Evolutionary conservation across 2,113 vertebrate genomes (phyloP).

Genomic region (Carettochelys insculpta): DNA sequence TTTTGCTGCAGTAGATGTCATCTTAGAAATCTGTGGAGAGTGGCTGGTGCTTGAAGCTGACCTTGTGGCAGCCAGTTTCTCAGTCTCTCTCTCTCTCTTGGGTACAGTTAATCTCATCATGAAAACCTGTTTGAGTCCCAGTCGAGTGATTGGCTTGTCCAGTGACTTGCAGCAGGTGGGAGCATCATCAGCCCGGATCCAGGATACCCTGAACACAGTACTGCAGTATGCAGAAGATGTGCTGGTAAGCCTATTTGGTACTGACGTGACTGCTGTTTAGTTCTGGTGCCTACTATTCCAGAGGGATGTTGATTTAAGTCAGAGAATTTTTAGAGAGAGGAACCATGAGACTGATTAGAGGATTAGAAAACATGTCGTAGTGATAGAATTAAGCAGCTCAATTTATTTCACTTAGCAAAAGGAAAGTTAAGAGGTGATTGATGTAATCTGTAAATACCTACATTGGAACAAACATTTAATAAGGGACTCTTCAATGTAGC

Average conservation of each 20-base stretch:
- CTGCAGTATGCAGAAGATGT: constrained; percentile 95
- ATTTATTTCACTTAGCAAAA: too few species aligned
- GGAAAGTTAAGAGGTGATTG: not conserved
- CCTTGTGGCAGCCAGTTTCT: not conserved
- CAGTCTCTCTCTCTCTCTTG: not conserved
- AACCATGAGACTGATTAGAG: not conserved
- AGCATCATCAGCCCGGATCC: constrained; percentile 85
- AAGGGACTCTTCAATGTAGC: not conserved
- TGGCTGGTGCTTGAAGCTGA: not conserved
- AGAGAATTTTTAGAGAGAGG: not conserved
- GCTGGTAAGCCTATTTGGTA: constrained; percentile 81
- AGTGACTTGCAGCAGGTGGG: constrained; percentile 95
- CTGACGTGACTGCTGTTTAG: not conserved
- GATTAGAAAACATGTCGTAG: not conserved
- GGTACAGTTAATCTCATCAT: constrained; percentile 92
- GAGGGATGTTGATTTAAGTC: not conserved
- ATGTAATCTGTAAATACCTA: not conserved
- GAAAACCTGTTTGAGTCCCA: constrained; percentile 88
- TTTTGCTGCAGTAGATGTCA: not conserved
- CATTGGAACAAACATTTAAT: not conserved
- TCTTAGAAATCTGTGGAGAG: not conserved
- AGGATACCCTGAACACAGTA: constrained; percentile 92
- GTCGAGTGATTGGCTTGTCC: constrained; percentile 91
- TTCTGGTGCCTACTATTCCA: not conserved
- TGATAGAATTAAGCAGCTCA: too few species aligned